phyloP scores from a whole-genome alignment of 2,113 vertebrate species.

The Chauna torquata region DNA sequence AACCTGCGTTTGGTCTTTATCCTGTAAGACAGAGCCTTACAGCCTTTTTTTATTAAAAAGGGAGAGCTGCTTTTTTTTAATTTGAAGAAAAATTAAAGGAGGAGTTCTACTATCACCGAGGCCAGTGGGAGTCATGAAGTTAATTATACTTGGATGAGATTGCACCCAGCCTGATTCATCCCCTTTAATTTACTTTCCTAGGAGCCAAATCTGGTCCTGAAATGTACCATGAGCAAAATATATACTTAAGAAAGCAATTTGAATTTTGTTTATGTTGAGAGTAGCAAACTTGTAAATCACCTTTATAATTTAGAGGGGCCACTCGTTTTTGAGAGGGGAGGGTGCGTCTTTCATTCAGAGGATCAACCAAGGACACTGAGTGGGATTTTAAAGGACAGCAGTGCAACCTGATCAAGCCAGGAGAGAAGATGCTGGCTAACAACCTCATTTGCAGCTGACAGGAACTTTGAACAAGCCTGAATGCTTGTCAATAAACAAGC shows the following conservation, averaged over 20 bases:
- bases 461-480: neutral
- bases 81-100: neutral
- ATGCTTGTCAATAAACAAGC: neutral
- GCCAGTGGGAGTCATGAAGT: slow-evolving; percentile 28
- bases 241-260: neutral
- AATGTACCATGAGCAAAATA: neutral
- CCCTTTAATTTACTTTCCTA: neutral
- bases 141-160: slow-evolving; percentile 31
- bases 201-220: neutral
- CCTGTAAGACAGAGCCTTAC: neutral
- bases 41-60: slow-evolving; percentile 27
- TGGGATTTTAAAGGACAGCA: neutral
- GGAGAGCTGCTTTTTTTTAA: slow-evolving; percentile 17
- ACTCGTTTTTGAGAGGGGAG: neutral
- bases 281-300: neutral
- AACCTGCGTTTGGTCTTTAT: neutral
- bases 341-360: neutral
- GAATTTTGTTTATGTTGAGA: neutral
- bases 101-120: neutral
- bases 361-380: neutral
- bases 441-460: neutral
- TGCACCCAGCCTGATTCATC: neutral
- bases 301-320: neutral
- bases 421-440: neutral
- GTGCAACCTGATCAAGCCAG: neutral